These are phyloP conservation scores for Ochropleura plecta DNA, from an alignment of 2,888 invertebrate species.

Conservation along the genomic window DNA sequence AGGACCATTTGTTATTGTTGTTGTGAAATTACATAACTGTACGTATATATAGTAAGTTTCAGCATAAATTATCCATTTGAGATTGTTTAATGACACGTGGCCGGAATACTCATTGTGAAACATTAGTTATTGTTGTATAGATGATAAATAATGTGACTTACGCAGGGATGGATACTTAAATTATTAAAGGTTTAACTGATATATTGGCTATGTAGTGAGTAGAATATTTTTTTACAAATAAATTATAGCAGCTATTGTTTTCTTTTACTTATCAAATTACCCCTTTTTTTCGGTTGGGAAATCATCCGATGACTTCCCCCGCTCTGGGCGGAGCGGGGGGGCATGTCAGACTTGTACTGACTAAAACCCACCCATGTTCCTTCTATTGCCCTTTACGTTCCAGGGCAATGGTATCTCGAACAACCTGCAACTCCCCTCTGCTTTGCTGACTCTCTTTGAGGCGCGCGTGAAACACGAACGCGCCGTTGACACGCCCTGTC, in stretches of 20 bases:
- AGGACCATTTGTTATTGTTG: conserved; percentile 87
- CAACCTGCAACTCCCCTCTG: too few relatives aligned
- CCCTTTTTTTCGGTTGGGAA: too few relatives aligned
- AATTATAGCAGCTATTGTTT: conserved; percentile 90
- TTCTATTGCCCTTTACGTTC: too few relatives aligned
- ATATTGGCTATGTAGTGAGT: conserved; percentile 93
- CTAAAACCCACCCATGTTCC: too few relatives aligned
- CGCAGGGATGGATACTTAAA: conserved; percentile 91
- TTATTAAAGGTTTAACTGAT: conserved; percentile 91
- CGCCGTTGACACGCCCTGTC: too few relatives aligned
- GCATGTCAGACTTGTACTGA: too few relatives aligned
- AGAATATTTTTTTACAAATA: conserved; percentile 94
- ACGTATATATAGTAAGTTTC: conserved; percentile 84
- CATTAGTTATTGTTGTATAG: conserved; percentile 90
- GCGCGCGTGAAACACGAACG: too few relatives aligned
- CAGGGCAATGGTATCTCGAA: too few relatives aligned
- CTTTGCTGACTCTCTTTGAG: too few relatives aligned
- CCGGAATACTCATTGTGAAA: conserved; percentile 90
- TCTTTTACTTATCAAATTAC: conserved; percentile 63
- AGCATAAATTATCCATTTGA: conserved; percentile 89
- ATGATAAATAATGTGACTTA: conserved; percentile 91
- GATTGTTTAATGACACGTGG: conserved; percentile 80
- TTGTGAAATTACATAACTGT: conserved; percentile 80
- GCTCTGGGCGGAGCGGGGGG: too few relatives aligned
- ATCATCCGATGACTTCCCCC: too few relatives aligned